Evolutionary conservation across 2,113 vertebrate species (phyloP), one percentile per base, ranked within the genome.

Genomic region (Prochilodus magdalenae): DNA sequence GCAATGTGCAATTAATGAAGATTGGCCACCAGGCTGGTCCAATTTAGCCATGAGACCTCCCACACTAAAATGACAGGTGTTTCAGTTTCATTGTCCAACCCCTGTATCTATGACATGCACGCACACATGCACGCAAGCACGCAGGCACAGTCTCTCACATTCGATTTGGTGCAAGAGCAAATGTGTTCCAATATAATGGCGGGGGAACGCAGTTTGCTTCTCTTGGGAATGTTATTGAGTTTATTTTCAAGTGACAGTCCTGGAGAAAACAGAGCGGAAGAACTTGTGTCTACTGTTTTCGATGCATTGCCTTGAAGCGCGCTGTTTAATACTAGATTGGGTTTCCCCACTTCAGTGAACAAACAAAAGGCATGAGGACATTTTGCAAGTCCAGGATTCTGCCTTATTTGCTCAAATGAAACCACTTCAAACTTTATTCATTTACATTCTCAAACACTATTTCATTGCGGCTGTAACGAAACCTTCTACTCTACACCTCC

Each of bases 121-220:
- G 44, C 65, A 75, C 62, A 72, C 47, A 83, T 22, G 57, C 27
- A 73, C 18, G 51, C 13, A 77, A 27, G 33, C 63, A 82, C 63
- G 60, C 51, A 22, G 79, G 44, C 79, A 83, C 89, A 87, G 87
- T 86, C 88, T 59, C 92, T 91, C 91, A 83, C 85, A 69, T 90
- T 87, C 80, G 78, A 55, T 65, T 73, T 67, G 79, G 71, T 76
- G 33, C 29, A 30, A 55, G 59, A 55, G 59, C 40, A 66, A 55
- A 49, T 44, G 71, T 15, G 18, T 60, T 26, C 7, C 33, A 44
- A 44, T 70, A 33, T 44, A 44, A 70, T 70, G 40, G 20, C 12
- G 36, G 44, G 36, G 36, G 36, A 44, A n/a, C 24, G 62, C 29
- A 30, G 62, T 13, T 70, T 44, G 3, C 14, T 40, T 12, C 36